Evolutionary conservation across 2,888 invertebrate species (phyloP), one percentile per base, ranked within the genome.

Genomic region (Gymnosoma rotundatum): DNA sequence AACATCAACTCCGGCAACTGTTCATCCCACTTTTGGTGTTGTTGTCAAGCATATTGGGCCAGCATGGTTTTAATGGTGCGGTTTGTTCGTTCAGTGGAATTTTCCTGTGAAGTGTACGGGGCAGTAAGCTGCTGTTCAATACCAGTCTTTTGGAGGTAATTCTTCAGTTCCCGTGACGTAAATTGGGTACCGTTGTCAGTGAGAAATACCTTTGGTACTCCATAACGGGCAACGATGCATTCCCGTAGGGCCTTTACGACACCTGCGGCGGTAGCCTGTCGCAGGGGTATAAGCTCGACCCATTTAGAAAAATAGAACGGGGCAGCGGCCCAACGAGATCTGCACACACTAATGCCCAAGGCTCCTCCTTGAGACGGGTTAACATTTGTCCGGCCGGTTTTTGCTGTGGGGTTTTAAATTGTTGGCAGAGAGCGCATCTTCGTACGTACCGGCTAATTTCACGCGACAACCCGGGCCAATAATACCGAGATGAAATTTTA

Each of bases 91-190:
- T 38, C 38, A 10, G 38, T 38, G 10, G 38, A 7, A 7, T 32
- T 61, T 25, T 50, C 61, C 2, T 61, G 63, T 2, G 73, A 63
- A 0, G 61, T 63, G 12, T 73, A 73, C 0, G 73, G 63, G 2
- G 73, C 63, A 0, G 73, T 63, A 4, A 73, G 12, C 21, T 52
- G 63, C 2, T 73, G 63, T n/a, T 63, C 10, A 3, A 52, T 20
- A 14, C 42, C 61, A 38, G 38, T 38, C 10, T 9, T 21, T 54
- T 21, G 54, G 9, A 54, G 54, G 21, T 38, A 38, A 9, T 38
- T 38, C 10, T 38, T 38, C 7, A 38, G 38, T 38, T 38, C 38
- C 8, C 38, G 38, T 38, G 38, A 38, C 10, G 38, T 38, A 10
- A 38, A 38, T 38, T 38, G 38, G 10, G 8, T 38, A 7, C 38